Percentiles rank a stretch among this genome's conserved stretches.
Conservation (phyloP, 2,888 invertebrate species). For the Melieria crassipennis region DNA sequence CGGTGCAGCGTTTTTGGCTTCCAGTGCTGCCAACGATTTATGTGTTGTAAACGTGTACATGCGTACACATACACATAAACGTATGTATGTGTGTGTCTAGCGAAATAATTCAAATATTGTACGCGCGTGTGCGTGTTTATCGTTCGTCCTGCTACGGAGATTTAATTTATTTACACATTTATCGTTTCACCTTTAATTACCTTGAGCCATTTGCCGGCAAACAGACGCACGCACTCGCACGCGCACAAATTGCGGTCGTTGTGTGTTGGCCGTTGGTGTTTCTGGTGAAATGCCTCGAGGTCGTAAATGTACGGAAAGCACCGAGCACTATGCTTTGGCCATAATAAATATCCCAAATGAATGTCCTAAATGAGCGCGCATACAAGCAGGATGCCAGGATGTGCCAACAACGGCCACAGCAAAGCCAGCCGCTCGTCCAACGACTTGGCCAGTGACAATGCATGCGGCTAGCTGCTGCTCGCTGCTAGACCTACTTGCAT, state of each 20-base stretch:
- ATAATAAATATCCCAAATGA: slow-evolving; percentile 27
- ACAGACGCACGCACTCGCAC: not conserved
- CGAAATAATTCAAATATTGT: not conserved
- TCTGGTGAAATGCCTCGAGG: not conserved
- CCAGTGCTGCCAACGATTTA: not conserved
- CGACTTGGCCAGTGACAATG: too few species aligned
- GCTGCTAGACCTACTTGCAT: not conserved
- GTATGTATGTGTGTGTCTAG: not conserved
- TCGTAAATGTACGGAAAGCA: not conserved
- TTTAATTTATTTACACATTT: slow-evolving; percentile 40
- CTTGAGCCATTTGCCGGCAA: slow-evolving; percentile 23
- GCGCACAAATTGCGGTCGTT: not conserved
- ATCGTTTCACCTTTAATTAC: slow-evolving; percentile 42
- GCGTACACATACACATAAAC: slow-evolving; percentile 2
- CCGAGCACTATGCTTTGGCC: not conserved
- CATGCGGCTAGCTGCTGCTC: too few species aligned
- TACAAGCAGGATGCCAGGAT: not conserved
- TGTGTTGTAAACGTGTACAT: not conserved
- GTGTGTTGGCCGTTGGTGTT: too few species aligned
- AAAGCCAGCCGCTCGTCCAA: too few species aligned
- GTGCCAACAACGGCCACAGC: too few species aligned
- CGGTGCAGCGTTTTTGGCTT: not conserved
- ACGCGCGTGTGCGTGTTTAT: not conserved
- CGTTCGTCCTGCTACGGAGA: not conserved
- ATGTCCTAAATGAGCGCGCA: slow-evolving; percentile 19